These are phyloP conservation scores for Netelia virgata DNA, from an alignment of 2,888 invertebrate genomes.

Conservation along the genomic window DNA sequence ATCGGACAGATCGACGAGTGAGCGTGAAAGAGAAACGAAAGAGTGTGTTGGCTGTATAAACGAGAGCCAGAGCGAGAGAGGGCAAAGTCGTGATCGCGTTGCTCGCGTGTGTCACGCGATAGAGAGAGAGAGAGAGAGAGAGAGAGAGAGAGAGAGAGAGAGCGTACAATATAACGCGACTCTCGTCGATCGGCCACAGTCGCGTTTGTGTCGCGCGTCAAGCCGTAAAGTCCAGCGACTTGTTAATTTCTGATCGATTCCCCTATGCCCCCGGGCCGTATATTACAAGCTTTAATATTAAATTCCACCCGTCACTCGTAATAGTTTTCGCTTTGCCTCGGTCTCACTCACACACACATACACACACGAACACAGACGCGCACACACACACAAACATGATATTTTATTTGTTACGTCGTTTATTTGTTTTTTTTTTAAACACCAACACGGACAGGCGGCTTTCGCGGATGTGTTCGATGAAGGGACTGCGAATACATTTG, in stretches of 20 bases:
- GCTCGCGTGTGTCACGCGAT: conserved; percentile 1
- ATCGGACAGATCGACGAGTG: conserved; percentile 29
- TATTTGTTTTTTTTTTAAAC: conserved; percentile 34
- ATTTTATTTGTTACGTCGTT: conserved; percentile 15
- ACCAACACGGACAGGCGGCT: conserved; percentile 13
- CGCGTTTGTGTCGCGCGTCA: conserved; percentile 75
- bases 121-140: not conserved
- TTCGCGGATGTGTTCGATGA: conserved; percentile 55
- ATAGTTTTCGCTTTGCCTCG: conserved; percentile 73
- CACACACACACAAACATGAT: conserved; percentile 22
- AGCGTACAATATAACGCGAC: not conserved
- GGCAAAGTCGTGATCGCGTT: conserved; percentile 9
- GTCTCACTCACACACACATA: conserved; percentile 43
- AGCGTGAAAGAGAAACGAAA: conserved; percentile 24
- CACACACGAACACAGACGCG: conserved; percentile 24
- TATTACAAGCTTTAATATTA: conserved; percentile 80
- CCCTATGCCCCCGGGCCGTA: conserved; percentile 73
- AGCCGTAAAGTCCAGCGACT: conserved; percentile 78
- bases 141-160: conserved; percentile 1
- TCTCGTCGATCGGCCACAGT: conserved; percentile 12
- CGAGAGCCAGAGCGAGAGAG: not conserved
- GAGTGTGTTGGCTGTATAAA: not conserved
- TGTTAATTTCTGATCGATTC: conserved; percentile 82
- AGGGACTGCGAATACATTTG: conserved; percentile 60
- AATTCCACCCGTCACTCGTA: conserved; percentile 79